Evolutionary conservation across 2,888 invertebrate species (phyloP), one percentile per base, ranked within the genome.

Genomic region (Smittia sp.): DNA sequence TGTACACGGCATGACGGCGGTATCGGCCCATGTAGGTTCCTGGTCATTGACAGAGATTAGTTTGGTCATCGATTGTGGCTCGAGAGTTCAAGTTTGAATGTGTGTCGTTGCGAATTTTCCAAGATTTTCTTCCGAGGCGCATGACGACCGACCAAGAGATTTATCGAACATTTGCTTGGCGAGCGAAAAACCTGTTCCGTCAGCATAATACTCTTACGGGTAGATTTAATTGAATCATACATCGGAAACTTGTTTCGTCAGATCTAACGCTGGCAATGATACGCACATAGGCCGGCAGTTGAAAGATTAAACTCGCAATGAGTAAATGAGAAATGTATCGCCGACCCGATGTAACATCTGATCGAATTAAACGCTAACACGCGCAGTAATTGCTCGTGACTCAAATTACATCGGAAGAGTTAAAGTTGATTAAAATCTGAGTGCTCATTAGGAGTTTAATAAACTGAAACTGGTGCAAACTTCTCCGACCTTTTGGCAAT

Each of bases 1-100:
- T 79, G n/a, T 81, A 79, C 72, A 78, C 76, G 27, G 81, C 76
- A 13, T 85, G 85, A 72, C 92, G 86, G 75, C 88, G 87, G 67
- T 83, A 85, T 65, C 92, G 85, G 15, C 87, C 85, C 46, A 85
- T 85, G 80, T 93, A 93, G 20, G 93, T 93, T 74, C 85, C 92
- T 92, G 74, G 80, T 79, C 13, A 46, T 13, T 11, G 46, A 46
- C 46, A 46, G 46, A 63, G 27, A 63, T 63, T 63, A 63, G 24
- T 6, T 54, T 54, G 6, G 39, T 7, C 39, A 9, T 39, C 39
- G 39, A 39, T 39, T 39, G 7, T 13, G 39, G 13, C 39, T 39
- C 13, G 39, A 39, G 13, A 39, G 13, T 39, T 39, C 13, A 39
- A 39, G 7, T 39, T 39, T 39, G 39, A 39, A 39, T 7, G n/a